These are phyloP conservation scores for Tichodroma muraria DNA, from an alignment of 2,113 vertebrate species.

Conservation along the genomic window DNA sequence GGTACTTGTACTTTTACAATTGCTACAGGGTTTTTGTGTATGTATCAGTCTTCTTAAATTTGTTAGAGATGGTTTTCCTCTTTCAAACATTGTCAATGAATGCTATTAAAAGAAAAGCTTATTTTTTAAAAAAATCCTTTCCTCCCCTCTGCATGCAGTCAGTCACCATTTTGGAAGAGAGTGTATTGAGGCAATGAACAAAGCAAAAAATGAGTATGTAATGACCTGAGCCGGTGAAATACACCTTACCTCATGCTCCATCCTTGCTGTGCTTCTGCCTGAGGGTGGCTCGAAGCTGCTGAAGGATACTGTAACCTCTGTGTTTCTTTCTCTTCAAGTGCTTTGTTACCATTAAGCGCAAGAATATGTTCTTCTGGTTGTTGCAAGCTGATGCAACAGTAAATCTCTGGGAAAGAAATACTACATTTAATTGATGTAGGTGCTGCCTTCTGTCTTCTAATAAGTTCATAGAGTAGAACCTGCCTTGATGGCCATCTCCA, in stretches of 20 bases:
- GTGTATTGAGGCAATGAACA: not conserved
- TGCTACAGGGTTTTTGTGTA: not conserved
- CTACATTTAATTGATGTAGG: not conserved
- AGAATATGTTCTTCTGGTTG: not conserved
- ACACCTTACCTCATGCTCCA: not conserved
- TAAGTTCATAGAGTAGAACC: not conserved
- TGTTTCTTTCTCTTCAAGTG: not conserved
- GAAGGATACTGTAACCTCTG: not conserved
- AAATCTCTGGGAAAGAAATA: not conserved
- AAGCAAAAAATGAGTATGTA: not conserved
- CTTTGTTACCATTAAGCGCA: not conserved
- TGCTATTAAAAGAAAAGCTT: not conserved
- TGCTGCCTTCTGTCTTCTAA: not conserved
- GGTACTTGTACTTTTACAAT: not conserved
- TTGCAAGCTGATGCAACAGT: not conserved
- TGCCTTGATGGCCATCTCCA: not conserved
- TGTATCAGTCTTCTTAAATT: not conserved
- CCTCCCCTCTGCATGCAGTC: not conserved
- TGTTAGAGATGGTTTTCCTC: not conserved
- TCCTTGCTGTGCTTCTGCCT: not conserved
- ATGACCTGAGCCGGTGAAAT: not conserved
- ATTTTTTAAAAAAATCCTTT: not conserved
- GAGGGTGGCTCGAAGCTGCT: not conserved
- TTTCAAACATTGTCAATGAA: not conserved
- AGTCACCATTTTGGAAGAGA: not conserved